Evolutionary conservation across 92 coral and sea anemone genomes (phyloP), one percentile per base, ranked within the genome.

Genomic region (Phenganax stokvisi): DNA sequence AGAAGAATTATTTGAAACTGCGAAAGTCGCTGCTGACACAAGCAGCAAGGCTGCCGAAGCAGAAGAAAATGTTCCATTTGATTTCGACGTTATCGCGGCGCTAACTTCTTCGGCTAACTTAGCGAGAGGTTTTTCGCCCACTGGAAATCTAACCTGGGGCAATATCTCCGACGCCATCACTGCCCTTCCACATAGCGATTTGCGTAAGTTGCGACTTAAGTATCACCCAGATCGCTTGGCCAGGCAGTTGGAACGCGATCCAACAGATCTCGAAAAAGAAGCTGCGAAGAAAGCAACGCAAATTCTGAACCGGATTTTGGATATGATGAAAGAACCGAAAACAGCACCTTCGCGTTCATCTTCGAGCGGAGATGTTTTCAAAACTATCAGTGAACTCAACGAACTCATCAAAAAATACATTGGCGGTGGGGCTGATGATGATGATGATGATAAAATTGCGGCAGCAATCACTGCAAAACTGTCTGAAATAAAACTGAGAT

Each of bases 381-480:
- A 4, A 56, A 73, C 61, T 4, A 73, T 73, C 51, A 20, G n/a
- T 8, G 77, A 73, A 51, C 15, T 73, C 7, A 73, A 73, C 27
- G 44, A 52, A 73, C 77, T 73, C 3, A 73, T 73, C 51, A 73
- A 53, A 73, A 73, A 52, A 47, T 73, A 73, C 53, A 29, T 53
- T 73, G 59, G 60, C 27, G 62, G 44, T 12, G 54, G 52, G 51
- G 77, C 12, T 73, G 77, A 27, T 54, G 77, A 73, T 52, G 77
- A 73, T 71, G 9, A 44, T 11, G 57, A 47, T 71, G 75, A 37
- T 73, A 27, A 56, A 53, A 27, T 73, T 73, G 77, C 77, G 0
- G 77, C 58, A 56, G 77, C 77, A 7, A 52, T 73, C 60, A 73
- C 77, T 51, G 77, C 77, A 51, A 73, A 73, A 56, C 77, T 73